Evolutionary conservation across 2,113 vertebrate genomes (phyloP).

Genomic region (Oceanites oceanicus): DNA sequence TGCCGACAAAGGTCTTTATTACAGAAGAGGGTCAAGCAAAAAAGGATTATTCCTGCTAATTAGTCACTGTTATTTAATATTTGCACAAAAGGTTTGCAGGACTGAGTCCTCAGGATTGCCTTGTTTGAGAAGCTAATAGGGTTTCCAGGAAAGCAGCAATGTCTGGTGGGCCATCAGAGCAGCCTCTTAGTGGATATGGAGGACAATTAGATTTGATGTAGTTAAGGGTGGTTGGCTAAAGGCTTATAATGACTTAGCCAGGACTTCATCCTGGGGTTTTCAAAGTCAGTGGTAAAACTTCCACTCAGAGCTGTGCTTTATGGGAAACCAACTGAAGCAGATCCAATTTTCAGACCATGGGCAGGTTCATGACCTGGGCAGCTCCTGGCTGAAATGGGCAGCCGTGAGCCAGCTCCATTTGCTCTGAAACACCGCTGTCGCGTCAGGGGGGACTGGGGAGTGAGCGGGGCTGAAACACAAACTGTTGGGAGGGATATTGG

Average conservation of each 20-base stretch:
- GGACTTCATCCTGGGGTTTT: background rate
- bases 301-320: background rate
- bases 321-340: background rate
- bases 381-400: background rate
- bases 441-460: background rate
- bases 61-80: constrained; percentile 58
- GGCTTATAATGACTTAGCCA: background rate
- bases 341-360: background rate
- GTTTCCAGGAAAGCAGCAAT: constrained; percentile 41
- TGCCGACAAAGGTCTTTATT: constrained; percentile 8
- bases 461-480: background rate
- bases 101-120: constrained; percentile 9
- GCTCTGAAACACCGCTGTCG: background rate
- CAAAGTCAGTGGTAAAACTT: background rate
- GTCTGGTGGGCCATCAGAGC: background rate
- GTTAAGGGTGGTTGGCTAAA: background rate
- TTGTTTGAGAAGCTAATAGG: constrained; percentile 56
- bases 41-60: constrained; percentile 61
- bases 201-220: background rate
- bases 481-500: background rate
- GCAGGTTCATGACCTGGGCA: background rate
- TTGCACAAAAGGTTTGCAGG: constrained; percentile 43
- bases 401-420: accelerated
- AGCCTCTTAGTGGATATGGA: background rate
- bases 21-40: constrained; percentile 39